Percentiles rank a stretch among this genome's conserved stretches.
Conservation (phyloP, 2,888 invertebrate species). For the Gerris lacustris region DNA sequence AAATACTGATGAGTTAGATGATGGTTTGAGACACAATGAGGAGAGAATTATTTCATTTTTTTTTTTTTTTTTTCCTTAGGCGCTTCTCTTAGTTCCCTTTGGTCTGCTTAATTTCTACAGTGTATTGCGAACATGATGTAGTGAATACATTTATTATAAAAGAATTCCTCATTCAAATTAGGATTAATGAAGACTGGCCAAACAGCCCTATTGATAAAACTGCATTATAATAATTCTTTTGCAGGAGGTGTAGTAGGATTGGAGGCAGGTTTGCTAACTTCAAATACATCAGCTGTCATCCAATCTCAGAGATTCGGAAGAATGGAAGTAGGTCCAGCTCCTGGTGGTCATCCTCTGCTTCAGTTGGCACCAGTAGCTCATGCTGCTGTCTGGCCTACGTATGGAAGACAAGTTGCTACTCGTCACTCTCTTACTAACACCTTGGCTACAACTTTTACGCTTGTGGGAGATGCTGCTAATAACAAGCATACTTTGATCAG, state of each 20-base stretch:
- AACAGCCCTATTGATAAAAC: no score
- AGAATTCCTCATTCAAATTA: no score
- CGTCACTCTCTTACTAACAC: conserved; percentile 65
- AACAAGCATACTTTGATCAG: conserved; percentile 64
- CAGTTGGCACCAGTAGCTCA: conserved; percentile 76
- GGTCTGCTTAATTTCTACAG: no score
- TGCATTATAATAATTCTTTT: neutral
- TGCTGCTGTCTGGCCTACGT: conserved; percentile 80
- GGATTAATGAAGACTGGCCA: no score
- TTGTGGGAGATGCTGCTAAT: conserved; percentile 66
- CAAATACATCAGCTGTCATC: conserved; percentile 23
- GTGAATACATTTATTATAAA: no score
- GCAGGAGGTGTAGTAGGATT: conserved; percentile 48
- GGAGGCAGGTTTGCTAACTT: conserved; percentile 41
- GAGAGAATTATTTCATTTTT: no score
- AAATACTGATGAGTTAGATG: no score
- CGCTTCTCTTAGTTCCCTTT: no score
- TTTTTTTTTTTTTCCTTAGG: no score
- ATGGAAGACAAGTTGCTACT: conserved; percentile 69
- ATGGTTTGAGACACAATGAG: no score
- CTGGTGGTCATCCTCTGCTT: conserved; percentile 66
- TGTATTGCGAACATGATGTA: no score
- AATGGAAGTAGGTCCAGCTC: conserved; percentile 37
- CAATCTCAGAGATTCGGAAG: conserved; percentile 19
- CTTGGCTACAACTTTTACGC: conserved; percentile 68